Evolutionary conservation across 2,888 invertebrate species (phyloP).

Genomic region (Agriopis marginaria): DNA sequence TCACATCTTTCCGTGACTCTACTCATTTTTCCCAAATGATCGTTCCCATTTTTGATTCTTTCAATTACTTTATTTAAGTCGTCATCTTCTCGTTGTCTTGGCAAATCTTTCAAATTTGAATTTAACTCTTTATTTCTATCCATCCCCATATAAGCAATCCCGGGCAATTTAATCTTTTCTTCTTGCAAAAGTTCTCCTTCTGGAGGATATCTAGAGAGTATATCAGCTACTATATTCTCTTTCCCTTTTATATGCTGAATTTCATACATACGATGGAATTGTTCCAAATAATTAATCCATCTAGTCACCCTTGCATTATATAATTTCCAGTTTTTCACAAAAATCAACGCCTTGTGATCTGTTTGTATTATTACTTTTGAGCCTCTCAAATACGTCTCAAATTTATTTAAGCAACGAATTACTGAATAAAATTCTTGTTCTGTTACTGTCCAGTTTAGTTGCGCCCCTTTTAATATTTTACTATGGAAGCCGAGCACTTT

Average conservation of each 20-base stretch:
- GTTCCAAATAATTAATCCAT: no score
- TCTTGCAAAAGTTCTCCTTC: neutral
- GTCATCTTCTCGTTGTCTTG: neutral
- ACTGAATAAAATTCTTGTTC: no score
- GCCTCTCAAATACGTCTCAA: no score
- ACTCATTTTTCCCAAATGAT: neutral
- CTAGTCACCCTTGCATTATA: no score
- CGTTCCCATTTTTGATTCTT: neutral
- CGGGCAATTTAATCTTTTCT: neutral
- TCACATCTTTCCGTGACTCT: neutral
- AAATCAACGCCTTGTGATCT: no score
- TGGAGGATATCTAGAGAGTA: neutral
- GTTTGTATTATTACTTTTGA: no score
- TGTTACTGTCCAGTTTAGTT: no score
- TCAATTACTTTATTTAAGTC: neutral
- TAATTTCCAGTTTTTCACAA: no score
- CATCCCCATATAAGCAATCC: neutral
- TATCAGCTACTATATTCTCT: neutral
- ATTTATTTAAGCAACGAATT: no score
- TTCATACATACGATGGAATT: no score
- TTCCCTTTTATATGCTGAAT: slow-evolving; percentile 35
- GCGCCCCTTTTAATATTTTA: no score
- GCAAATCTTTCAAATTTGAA: neutral
- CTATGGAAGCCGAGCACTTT: no score
- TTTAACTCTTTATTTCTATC: neutral